Base-by-base conservation (phyloP, 2,113 vertebrate genomes). In the Stigmatopora argus region DNA sequence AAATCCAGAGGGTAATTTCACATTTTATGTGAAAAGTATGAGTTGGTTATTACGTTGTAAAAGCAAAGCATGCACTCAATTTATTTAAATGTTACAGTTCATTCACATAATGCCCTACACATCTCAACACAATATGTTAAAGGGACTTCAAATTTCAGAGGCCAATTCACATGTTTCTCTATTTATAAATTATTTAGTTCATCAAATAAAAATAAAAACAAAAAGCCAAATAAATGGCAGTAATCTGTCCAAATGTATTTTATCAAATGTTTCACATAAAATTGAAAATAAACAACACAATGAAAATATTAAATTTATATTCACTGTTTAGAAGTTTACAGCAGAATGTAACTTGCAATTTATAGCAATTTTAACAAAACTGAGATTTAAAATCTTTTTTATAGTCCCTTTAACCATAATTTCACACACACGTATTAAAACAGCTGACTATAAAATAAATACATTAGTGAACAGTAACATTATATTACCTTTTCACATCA, bases 351-450 rank as follows among this genome's bases (percentile, higher is more conserved):
- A 90, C 89, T 85, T 65, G 38, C 78, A 88, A 94, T 95, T 98
- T 96, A 97, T 90, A 92, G 86, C 91, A 89, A 92, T 92, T 93
- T 95, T 95, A 95, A 89, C 89, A 91, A 92, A 90, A 85, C 90
- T 93, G 80, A 88, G 90, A 84, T 87, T 95, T 94, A 96, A 91
- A 93, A 91, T 92, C 93, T 93, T 94, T 95, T 94, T 96, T 97
- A 96, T 94, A 99, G 96, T 99, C 96, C 96, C 96, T 99, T 99
- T 99, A 99, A 99, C 96, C 92, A 92, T 93, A 93, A 93, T 91
- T 96, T 94, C 92, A 94, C 93, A 93, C 92, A 92, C 92, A 92
- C 90, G 92, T 94, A 96, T 96, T 96, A 93, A 94, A 86, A 92
- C 90, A 94, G 89, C 89, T 92, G 89, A 89, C 83, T 92, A 93